Evolutionary conservation across 2,113 vertebrate genomes (phyloP), one percentile per base, ranked within the genome.

Genomic region (Okapia johnstoni): DNA sequence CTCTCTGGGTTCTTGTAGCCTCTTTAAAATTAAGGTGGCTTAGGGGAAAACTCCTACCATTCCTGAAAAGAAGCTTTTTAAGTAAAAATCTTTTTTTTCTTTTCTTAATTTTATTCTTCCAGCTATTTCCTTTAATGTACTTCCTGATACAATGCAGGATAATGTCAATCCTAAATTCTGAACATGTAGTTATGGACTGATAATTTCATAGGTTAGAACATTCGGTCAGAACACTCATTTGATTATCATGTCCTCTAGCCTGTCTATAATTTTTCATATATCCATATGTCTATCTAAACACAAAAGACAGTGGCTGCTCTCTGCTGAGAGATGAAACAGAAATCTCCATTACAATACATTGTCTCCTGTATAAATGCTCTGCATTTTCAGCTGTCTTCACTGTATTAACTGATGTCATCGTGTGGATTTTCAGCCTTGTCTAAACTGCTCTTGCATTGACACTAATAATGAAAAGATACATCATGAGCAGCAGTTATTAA

Each of bases 341-440:
- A 98, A 98, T 98, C 98, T 98, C 98, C 98, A 98, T 98, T 98
- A 98, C 94, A 97, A 98, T 98, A 77, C 95, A 70, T 95, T 80
- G 94, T 96, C 98, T 98, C 92, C 89, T 54, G 48, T 11, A 52
- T 93, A 97, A 98, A 98, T 97, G 73, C 93, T 94, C 93, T 91
- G 81, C 97, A 90, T 95, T 98, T 97, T 89, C 93, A 97, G 94
- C 96, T 98, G 97, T 97, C 98, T 98, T 95, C 79, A 30, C 73
- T 88, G 30, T 97, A 97, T 97, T 98, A 98, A 95, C 95, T 91
- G 89, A 94, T 98, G 95, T 98, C 97, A 97, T 98, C 96, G 83
- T 91, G 89, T 89, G 66, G 94, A 92, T 95, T 97, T 98, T 95
- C 93, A 97, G 84, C 87, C 95, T 95, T 98, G 94, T 98, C 98